Conservation (phyloP, 1,140 invertebrate species). For the Semibalanus balanoides region DNA sequence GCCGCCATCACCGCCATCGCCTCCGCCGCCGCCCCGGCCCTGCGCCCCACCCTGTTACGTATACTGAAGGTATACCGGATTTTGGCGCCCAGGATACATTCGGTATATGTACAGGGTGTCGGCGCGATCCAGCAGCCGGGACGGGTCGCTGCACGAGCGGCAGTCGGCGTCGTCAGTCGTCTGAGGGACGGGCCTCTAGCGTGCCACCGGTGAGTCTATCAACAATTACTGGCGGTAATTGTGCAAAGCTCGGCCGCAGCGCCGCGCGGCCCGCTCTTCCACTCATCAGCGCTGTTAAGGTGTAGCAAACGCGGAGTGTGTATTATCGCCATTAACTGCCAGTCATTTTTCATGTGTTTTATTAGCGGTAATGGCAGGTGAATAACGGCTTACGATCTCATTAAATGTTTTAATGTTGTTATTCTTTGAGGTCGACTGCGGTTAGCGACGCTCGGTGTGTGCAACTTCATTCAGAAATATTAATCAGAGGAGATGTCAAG, state of each 20-base stretch:
- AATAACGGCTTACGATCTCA: background rate
- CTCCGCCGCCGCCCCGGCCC: too few relatives aligned
- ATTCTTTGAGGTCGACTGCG: background rate
- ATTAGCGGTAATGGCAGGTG: background rate
- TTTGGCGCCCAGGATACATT: background rate
- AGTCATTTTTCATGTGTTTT: background rate
- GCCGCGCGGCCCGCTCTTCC: too few relatives aligned
- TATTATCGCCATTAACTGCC: background rate
- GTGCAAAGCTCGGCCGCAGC: background rate
- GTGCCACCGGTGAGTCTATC: background rate
- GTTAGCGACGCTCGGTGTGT: background rate
- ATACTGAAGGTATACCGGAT: slow-evolving; percentile 2
- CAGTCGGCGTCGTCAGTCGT: too few relatives aligned
- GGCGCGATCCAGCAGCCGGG: too few relatives aligned
- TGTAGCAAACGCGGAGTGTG: background rate
- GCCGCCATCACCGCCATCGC: background rate
- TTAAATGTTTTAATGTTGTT: slow-evolving; percentile 3
- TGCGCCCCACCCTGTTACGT: background rate
- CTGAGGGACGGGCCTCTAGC: background rate
- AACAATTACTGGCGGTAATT: background rate
- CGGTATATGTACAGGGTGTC: background rate
- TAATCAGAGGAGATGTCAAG: too few relatives aligned
- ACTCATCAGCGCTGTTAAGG: background rate
- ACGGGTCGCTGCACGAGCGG: too few relatives aligned
- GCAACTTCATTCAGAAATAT: background rate